Percentiles rank a stretch among this genome's conserved stretches.
Conservation (phyloP, 2,113 vertebrate species). For the Pungitius pungitius region DNA sequence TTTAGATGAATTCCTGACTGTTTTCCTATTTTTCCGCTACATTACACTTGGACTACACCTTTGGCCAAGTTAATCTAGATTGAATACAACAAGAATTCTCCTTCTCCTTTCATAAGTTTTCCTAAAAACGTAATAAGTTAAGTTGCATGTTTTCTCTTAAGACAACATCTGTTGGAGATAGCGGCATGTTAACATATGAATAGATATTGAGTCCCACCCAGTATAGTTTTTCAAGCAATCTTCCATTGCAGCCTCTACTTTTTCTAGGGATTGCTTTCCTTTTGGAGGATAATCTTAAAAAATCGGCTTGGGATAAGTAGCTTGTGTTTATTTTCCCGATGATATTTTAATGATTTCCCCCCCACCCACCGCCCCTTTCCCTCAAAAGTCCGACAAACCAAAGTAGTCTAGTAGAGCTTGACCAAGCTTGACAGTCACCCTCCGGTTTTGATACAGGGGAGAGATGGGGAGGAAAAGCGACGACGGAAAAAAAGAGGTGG, state of each 20-base stretch:
- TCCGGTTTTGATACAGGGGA: slow-evolving; percentile 72
- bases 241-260: slow-evolving; percentile 30
- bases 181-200: slow-evolving; percentile 16
- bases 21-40: neutral
- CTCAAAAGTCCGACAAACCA: slow-evolving; percentile 56
- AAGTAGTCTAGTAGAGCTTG: slow-evolving; percentile 73
- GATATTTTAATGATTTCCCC: slow-evolving; percentile 66
- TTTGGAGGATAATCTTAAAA: slow-evolving; percentile 71
- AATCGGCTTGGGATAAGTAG: slow-evolving; percentile 78
- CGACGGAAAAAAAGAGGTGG: slow-evolving; percentile 42
- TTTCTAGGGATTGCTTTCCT: slow-evolving; percentile 59
- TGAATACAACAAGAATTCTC: neutral
- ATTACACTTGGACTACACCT: neutral
- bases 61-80: neutral
- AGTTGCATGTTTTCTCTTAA: slow-evolving; percentile 33
- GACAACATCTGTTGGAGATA: slow-evolving; percentile 37
- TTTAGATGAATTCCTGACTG: neutral
- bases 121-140: neutral
- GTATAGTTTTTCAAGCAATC: slow-evolving; percentile 46
- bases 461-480: slow-evolving; percentile 63
- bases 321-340: slow-evolving; percentile 78
- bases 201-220: slow-evolving; percentile 39
- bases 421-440: slow-evolving; percentile 74
- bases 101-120: slow-evolving; percentile 4
- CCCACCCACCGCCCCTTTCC: neutral